Conservation (phyloP, 2,797 vertebrate genomes). For the Carapus acus region DNA sequence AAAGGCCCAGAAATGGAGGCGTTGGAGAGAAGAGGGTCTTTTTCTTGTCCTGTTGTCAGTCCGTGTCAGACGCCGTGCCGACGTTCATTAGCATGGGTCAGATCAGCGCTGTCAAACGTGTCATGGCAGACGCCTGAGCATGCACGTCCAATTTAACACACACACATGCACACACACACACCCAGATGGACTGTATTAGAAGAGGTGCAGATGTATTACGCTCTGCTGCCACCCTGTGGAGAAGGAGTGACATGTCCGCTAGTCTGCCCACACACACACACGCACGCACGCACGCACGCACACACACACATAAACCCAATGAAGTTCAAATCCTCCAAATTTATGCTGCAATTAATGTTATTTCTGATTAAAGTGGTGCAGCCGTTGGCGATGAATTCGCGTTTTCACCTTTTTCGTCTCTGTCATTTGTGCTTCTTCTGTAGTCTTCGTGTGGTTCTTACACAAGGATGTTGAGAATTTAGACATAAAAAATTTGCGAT, state of each 20-base stretch:
- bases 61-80: constrained; percentile 69
- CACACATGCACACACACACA: not conserved
- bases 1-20: constrained; percentile 61
- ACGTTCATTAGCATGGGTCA: constrained; percentile 57
- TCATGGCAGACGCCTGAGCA: constrained; percentile 23
- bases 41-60: constrained; percentile 77
- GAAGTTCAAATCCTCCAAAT: not conserved
- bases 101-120: constrained; percentile 48
- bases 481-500: too few relatives aligned
- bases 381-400: too few relatives aligned
- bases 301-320: not conserved
- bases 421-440: too few relatives aligned
- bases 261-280: not conserved
- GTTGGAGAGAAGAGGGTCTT: constrained; percentile 63
- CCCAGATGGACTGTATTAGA: not conserved
- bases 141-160: constrained; percentile 7
- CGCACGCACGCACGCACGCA: not conserved
- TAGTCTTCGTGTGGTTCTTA: too few relatives aligned
- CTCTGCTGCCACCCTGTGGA: constrained; percentile 64
- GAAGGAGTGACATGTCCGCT: not conserved
- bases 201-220: not conserved
- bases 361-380: not conserved
- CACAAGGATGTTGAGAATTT: too few relatives aligned
- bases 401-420: too few relatives aligned
- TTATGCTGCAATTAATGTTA: not conserved